phyloP scores from a whole-genome alignment of 2,113 vertebrate genomes.

The Cheilinus undulatus region DNA sequence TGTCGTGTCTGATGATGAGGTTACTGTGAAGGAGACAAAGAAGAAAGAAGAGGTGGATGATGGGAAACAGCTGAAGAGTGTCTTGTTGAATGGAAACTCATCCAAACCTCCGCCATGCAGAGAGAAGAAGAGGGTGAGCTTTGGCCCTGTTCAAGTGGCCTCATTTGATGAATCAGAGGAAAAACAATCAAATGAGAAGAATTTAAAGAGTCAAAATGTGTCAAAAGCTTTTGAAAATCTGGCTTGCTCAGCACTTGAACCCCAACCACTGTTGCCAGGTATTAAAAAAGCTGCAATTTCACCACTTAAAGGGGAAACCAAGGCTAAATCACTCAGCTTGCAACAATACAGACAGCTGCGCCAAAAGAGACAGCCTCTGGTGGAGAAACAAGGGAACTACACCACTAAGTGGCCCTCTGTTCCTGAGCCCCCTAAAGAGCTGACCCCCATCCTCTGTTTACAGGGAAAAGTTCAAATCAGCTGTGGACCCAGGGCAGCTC shows the following conservation, averaged over 20 bases:
- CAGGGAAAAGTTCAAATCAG: conserved; percentile 56
- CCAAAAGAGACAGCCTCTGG: conserved; percentile 75
- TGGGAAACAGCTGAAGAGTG: conserved; percentile 40
- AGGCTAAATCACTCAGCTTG: conserved; percentile 89
- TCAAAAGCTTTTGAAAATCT: conserved; percentile 14
- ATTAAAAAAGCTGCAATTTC: neutral
- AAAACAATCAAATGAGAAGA: conserved; percentile 8
- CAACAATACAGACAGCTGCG: conserved; percentile 91
- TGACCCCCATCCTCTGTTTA: conserved; percentile 89
- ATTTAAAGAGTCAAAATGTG: conserved; percentile 4
- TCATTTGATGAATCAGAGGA: conserved; percentile 47
- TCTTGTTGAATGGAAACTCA: conserved; percentile 47
- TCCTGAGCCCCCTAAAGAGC: conserved; percentile 85
- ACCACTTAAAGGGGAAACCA: conserved; percentile 68
- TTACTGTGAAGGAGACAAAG: neutral
- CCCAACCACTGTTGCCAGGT: neutral
- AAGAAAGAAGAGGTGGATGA: neutral
- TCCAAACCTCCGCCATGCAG: conserved; percentile 7
- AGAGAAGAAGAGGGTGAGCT: conserved; percentile 79
- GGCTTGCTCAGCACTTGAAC: conserved; percentile 7
- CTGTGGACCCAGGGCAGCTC: conserved; percentile 23
- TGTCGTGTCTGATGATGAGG: conserved; percentile 77
- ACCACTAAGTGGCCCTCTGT: conserved; percentile 90
- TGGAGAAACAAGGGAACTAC: conserved; percentile 66
- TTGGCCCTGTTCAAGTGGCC: conserved; percentile 70